Conservation (phyloP, 2,888 invertebrate genomes). For the Latrodectus elegans region DNA sequence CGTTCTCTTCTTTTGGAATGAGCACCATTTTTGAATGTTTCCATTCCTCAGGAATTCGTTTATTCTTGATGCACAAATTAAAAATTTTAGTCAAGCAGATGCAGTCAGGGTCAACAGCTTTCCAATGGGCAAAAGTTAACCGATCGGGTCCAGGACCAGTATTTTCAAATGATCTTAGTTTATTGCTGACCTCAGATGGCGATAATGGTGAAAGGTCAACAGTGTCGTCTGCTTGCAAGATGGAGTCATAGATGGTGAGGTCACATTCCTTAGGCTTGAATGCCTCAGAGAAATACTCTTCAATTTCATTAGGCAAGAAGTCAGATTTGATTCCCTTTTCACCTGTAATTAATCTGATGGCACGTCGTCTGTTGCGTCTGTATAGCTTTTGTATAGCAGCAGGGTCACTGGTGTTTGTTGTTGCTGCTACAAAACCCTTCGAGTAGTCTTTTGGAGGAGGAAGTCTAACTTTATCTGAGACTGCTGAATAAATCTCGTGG, state of each 20-base stretch:
- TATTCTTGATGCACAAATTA: background rate
- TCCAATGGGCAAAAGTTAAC: background rate
- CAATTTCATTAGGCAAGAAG: background rate
- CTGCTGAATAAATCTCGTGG: too few species aligned
- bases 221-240: too few species aligned
- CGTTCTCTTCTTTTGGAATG: background rate
- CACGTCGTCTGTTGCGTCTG: background rate
- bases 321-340: background rate
- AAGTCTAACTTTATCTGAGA: too few species aligned
- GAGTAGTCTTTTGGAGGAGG: too few species aligned
- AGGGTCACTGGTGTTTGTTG: background rate
- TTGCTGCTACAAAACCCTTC: rapidly evolving
- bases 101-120: background rate
- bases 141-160: background rate
- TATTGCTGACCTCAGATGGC: background rate
- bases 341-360: background rate
- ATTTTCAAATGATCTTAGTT: background rate
- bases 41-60: background rate
- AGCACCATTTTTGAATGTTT: background rate
- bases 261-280: background rate
- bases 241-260: too few species aligned
- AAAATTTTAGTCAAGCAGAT: background rate
- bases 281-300: background rate
- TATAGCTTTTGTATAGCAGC: background rate
- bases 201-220: background rate